phyloP scores from a whole-genome alignment of 2,888 invertebrate species.

The Caenorhabditis sp. region DNA sequence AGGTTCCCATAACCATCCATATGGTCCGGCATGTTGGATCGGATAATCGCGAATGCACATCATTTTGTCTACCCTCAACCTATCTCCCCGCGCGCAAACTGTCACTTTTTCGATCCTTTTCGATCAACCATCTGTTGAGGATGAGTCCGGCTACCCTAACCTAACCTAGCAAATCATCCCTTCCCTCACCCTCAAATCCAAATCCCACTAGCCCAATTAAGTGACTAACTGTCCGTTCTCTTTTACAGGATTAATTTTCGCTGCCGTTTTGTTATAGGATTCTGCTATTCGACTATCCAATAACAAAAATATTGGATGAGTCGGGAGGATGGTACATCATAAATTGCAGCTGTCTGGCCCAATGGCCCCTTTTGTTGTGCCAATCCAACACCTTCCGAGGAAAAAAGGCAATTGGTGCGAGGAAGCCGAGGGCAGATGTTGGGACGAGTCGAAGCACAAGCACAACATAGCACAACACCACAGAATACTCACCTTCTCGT shows the following conservation, averaged over 20 bases:
- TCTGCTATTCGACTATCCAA: no score
- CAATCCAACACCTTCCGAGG: constrained; percentile 59
- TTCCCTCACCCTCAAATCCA: constrained; percentile 6
- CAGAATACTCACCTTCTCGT: constrained; percentile 57
- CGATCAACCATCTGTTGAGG: constrained; percentile 67
- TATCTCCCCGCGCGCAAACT: constrained; percentile 39
- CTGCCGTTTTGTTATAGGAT: no score
- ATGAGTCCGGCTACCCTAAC: no score
- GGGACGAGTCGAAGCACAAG: constrained; percentile 10
- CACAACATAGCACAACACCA: constrained; percentile 38
- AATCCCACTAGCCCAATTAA: constrained; percentile 33
- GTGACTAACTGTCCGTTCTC: constrained; percentile 1
- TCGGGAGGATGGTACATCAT: constrained; percentile 27
- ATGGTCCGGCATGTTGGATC: constrained; percentile 60
- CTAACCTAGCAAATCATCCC: constrained; percentile 10
- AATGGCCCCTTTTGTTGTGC: constrained; percentile 40
- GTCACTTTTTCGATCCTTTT: constrained; percentile 59
- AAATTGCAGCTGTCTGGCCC: constrained; percentile 61
- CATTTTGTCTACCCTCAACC: constrained; percentile 58
- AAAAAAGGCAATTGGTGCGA: constrained; percentile 41
- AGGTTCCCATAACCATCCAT: constrained; percentile 34
- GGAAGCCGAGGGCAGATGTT: constrained; percentile 40
- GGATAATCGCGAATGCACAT: constrained; percentile 64
- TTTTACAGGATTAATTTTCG: constrained; percentile 53
- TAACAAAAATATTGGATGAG: constrained; percentile 61